Evolutionary conservation across 2,888 invertebrate species (phyloP).

Genomic region (Caradrina kadenii): DNA sequence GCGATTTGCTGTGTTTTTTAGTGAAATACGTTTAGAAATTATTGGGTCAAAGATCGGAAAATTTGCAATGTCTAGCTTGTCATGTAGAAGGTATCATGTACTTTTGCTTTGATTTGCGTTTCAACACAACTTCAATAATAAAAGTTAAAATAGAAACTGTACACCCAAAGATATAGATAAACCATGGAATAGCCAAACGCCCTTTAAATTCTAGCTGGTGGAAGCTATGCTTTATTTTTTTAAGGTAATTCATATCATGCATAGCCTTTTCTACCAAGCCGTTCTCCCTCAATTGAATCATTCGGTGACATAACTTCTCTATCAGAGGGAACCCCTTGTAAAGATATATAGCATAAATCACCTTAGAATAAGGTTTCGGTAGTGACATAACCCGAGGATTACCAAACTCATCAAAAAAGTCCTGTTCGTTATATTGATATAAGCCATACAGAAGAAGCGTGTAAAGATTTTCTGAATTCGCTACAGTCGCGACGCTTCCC

Average conservation of each 20-base stretch:
- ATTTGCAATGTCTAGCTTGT: too few species aligned
- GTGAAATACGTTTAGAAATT: background rate
- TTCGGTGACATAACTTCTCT: conserved; percentile 59
- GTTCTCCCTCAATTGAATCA: conserved; percentile 71
- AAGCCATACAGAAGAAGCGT: conserved; percentile 67
- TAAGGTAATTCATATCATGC: conserved; percentile 54
- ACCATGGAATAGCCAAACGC: conserved; percentile 71
- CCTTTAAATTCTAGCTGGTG: conserved; percentile 30
- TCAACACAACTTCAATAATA: conserved; percentile 58
- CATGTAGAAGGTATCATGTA: too few species aligned
- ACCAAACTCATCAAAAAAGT: conserved; percentile 69
- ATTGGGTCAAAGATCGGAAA: background rate
- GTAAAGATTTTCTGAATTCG: conserved; percentile 65
- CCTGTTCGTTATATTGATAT: conserved; percentile 67
- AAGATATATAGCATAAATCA: conserved; percentile 75
- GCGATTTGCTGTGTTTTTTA: background rate
- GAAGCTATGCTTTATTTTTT: conserved; percentile 53
- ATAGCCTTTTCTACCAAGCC: conserved; percentile 69
- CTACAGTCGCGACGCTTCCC: conserved; percentile 69
- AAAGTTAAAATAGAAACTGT: conserved; percentile 63
- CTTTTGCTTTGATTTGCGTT: conserved; percentile 10
- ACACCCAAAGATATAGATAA: conserved; percentile 66
- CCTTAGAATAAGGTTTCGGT: conserved; percentile 66
- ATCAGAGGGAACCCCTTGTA: conserved; percentile 79
- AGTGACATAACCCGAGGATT: conserved; percentile 61